Base-by-base conservation (phyloP, 2,888 invertebrate species). In the Drosophila anomelani region DNA sequence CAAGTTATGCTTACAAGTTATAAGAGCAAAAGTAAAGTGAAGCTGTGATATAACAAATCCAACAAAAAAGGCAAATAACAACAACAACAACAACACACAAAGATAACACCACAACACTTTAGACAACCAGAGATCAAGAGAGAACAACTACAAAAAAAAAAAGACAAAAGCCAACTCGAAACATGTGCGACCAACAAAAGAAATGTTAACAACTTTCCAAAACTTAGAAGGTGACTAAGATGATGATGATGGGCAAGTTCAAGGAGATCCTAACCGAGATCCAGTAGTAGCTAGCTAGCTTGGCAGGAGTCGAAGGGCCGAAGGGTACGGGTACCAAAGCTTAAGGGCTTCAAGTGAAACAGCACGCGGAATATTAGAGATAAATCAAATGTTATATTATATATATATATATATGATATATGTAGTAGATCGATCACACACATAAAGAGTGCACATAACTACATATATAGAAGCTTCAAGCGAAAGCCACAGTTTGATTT, bases 131-230 rank as follows among this genome's bases (percentile, higher is more conserved):
- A 74, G 51, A 76, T 73, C 55, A 74, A 73, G 58, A 61, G 13
- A 54, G 58, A 72, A 75, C 51, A 75, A 73, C 73, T 61, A 70
- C 44, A n/a, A 66, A 64, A 29, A 6, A 29, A 6, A 59, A 53
- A 62, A 54, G 53, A 81, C 58, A 85, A 80, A 79, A 47, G 87
- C 83, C 87, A 83, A 85, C 83, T 76, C 84, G 81, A 83, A 83
- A 85, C 86, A 80, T 80, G 88, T 88, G 84, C 85, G 85, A 85
- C 88, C 88, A 88, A 85, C 83, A 83, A 80, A 81, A 53, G 61
- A 56, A 56, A 85, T 85, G 88, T 87, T 87, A 85, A 85, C 88
- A 85, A 81, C 80, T 86, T 81, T 78, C 78, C 78, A 59, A 59
- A 34, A 26, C 26, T 26, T 26, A 32, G 29, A 26, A 29, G 53